Conservation (phyloP, 2,888 invertebrate species). For the Oxyscelio sp. region DNA sequence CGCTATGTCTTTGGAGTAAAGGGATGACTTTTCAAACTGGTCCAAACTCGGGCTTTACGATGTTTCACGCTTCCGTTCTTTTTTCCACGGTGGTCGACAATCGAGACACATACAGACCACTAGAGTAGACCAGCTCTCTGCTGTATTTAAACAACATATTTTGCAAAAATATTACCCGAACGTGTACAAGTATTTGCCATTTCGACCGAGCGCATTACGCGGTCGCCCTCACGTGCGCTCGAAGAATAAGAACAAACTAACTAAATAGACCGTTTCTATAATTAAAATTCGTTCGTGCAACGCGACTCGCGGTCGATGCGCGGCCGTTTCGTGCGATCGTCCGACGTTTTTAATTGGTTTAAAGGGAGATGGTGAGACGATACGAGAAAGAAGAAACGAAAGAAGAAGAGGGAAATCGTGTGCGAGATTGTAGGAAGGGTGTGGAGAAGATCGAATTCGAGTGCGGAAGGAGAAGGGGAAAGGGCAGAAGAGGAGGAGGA, state of each 20-base stretch:
- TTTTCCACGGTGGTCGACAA: constrained; percentile 63
- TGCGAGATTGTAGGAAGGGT: constrained; percentile 81
- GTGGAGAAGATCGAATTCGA: constrained; percentile 74
- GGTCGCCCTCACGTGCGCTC: too few relatives aligned
- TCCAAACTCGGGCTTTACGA: constrained; percentile 69
- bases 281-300: constrained; percentile 85
- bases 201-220: too few relatives aligned
- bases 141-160: constrained; percentile 58
- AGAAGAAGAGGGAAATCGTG: constrained; percentile 74
- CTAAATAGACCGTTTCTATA: too few relatives aligned
- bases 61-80: constrained; percentile 66
- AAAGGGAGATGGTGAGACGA: constrained; percentile 82
- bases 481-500: constrained; percentile 40
- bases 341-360: constrained; percentile 87
- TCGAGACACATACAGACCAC: constrained; percentile 26
- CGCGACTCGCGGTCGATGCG: constrained; percentile 84
- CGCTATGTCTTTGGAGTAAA: constrained; percentile 67
- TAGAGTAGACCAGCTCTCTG: constrained; percentile 20
- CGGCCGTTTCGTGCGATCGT: constrained; percentile 85
- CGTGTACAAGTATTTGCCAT: constrained; percentile 23
- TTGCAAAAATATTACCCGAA: constrained; percentile 27
- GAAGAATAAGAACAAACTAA: too few relatives aligned
- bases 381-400: constrained; percentile 60
- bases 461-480: constrained; percentile 38
- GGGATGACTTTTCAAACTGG: constrained; percentile 78